Conservation (phyloP, 2,113 vertebrate genomes). For the Pimephales promelas region DNA sequence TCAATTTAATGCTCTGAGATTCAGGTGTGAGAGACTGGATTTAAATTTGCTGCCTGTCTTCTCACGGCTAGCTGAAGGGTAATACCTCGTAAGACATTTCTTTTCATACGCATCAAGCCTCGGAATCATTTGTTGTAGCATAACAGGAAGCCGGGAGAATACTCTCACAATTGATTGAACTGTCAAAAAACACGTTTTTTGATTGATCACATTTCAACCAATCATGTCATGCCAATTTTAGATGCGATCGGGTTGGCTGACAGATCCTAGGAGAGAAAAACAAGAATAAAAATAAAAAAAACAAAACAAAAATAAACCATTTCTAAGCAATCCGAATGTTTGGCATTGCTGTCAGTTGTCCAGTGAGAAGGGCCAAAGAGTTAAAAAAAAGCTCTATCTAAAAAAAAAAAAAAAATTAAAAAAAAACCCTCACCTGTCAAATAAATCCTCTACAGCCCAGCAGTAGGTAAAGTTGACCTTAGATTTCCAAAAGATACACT, state of each 20-base stretch:
- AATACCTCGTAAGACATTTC: slow-evolving; percentile 57
- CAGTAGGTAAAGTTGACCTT: slow-evolving; percentile 7
- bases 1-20: slow-evolving; percentile 7
- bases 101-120: slow-evolving; percentile 9
- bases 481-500: neutral
- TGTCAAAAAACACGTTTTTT: slow-evolving; percentile 63
- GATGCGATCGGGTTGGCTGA: slow-evolving; percentile 51
- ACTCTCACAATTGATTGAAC: slow-evolving; percentile 69
- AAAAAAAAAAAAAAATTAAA: neutral
- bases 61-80: slow-evolving; percentile 59
- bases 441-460: neutral
- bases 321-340: neutral
- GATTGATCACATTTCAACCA: slow-evolving; percentile 74
- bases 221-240: slow-evolving; percentile 62
- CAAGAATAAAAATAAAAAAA: neutral
- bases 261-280: slow-evolving; percentile 2
- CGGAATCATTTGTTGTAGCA: slow-evolving; percentile 47
- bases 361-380: neutral
- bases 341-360: slow-evolving; percentile 5
- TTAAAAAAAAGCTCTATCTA: neutral
- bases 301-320: neutral
- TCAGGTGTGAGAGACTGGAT: slow-evolving; percentile 10
- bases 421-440: neutral
- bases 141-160: slow-evolving; percentile 58
- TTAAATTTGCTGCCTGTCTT: slow-evolving; percentile 58